Evolutionary conservation across 2,797 vertebrate species (phyloP), one percentile per base, ranked within the genome.

Genomic region (Discoglossus pictus): DNA sequence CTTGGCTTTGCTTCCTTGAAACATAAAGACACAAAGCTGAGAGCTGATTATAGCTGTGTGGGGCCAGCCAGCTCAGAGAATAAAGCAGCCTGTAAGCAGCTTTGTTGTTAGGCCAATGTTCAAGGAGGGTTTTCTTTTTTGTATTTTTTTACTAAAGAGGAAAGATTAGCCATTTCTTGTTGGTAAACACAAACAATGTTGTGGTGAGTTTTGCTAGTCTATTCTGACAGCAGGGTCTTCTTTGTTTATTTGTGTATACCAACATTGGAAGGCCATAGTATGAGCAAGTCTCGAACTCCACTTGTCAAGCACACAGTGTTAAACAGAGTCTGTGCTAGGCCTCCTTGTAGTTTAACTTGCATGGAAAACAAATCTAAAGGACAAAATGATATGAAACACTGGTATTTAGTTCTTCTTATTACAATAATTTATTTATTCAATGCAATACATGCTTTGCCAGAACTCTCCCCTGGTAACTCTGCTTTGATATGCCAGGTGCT

Each of bases 61-160:
- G 40, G 58, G 58, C 50, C 42, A 61, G 58, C 23, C 59, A 35
- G 43, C 51, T 63, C 51, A 42, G 13, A 55, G 59, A 69, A 62
- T 53, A 48, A 69, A 69, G 53, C 15, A 66, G 47, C 15, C 7
- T 27, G 20, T 63, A 70, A 70, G 52, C 42, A 50, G 67, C 51
- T 70, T 70, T 70, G 46, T 54, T 34, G 48, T 50, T 12, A 23
- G 56, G 17, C 35, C 42, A 63, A 70, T 18, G 34, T 31, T 40
- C 35, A 24, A 16, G 35, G 31, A 25, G 24, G 18, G 12, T n/a
- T 39, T 50, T 42, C 43, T 47, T n/a, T 50, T 21, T 52, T 23
- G 10, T 38, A 13, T 15, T 47, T 23, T 36, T 48, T 46, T 46
- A 20, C 39, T 56, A 55, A 46, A 61, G 17, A 31, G 21, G 21